Evolutionary conservation across 2,797 vertebrate genomes (phyloP).

Genomic region (Schizopygopsis malacanthus): DNA sequence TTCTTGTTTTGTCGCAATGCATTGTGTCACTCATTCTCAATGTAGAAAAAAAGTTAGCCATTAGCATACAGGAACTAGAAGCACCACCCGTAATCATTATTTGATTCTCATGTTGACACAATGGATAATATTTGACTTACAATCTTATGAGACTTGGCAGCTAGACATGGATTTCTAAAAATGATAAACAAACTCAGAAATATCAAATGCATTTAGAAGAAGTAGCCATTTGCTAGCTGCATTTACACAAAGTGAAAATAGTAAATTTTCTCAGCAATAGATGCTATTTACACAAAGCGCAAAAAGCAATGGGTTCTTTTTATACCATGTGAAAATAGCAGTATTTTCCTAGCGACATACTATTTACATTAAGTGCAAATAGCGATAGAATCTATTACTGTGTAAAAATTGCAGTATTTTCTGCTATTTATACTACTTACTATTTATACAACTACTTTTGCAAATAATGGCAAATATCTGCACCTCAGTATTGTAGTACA

Average conservation of each 20-base stretch:
- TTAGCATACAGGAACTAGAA: neutral
- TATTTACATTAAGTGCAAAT: no score
- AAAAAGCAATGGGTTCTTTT: no score
- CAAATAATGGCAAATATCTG: no score
- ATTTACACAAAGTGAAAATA: neutral
- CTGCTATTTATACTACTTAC: no score
- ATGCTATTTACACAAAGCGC: no score
- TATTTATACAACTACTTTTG: no score
- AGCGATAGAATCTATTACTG: no score
- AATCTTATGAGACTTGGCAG: neutral
- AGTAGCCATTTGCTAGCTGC: neutral
- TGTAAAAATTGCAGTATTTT: no score
- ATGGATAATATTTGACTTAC: neutral
- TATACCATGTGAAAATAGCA: no score
- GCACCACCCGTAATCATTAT: neutral
- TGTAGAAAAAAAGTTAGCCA: neutral
- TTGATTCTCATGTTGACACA: neutral
- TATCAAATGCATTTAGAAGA: neutral
- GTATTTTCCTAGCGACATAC: no score
- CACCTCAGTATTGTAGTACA: no score
- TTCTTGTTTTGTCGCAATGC: neutral
- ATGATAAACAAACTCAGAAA: neutral
- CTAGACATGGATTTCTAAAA: neutral
- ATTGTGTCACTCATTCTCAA: neutral
- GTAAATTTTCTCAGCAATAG: no score